Evolutionary conservation across 1,140 invertebrate species (phyloP), one percentile per base, ranked within the genome.

Genomic region (Pectinophora gossypiella): DNA sequence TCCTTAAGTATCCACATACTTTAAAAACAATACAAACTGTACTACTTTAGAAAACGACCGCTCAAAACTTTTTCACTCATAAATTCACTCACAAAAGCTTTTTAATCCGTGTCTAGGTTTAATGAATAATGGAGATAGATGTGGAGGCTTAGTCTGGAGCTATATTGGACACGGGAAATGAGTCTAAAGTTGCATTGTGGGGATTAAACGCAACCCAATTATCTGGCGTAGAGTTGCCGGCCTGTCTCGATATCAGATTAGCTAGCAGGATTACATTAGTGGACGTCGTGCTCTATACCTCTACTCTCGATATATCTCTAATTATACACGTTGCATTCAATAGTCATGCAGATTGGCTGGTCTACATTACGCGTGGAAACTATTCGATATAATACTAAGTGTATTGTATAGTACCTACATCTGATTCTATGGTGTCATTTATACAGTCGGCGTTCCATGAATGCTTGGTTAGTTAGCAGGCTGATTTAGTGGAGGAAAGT

Each of bases 181-280:
- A 78, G 68, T 79, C 67, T 74, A 76, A 81, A 80, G 71, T 78
- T 80, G 82, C 79, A 76, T 74, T 76, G 72, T 67, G 65, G 65
- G 68, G 77, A 85, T 85, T 85, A 85, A 80, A 76, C 70, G 66
- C 75, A 81, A 85, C 78, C 70, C 78, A 85, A 81, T 85, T 84
- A 85, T 72, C 70, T 65, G 53, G 68, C 64, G 69, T 56, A 62
- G 70, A 75, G 69, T 72, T 73, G 64, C 74, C 72, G 76, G 62
- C 68, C 68, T 68, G 61, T 56, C 62, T 74, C 74, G 69, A 79
- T 85, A 85, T 85, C 76, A 81, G 78, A 85, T 84, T 85, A 85
- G 73, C 64, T 72, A 56, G 58, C 66, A 54, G 78, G 73, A 84
- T 82, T 84, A 82, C 72, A 84, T 84, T 85, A 81, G 73, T 69